Evolutionary conservation across 1,140 invertebrate genomes (phyloP), one percentile per base, ranked within the genome.

Genomic region (Elysia chlorotica): DNA sequence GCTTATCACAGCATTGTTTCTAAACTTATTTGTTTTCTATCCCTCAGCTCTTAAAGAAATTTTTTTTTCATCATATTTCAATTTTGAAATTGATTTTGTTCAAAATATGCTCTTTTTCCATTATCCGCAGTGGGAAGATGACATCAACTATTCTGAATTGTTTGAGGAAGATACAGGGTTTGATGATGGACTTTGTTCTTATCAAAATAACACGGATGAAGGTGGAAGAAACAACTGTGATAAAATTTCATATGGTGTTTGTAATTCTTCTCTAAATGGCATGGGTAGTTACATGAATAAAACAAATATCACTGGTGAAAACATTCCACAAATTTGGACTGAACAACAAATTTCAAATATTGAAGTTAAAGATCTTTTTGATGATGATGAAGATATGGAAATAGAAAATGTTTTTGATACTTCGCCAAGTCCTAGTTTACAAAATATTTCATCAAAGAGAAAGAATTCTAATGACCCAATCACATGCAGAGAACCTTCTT

Each of bases 341-440:
- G n/a, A n/a, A n/a, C n/a, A n/a, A n/a, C n/a, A 62, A 5, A 10
- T 62, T 1, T 3, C 17, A 31, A 35, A 33, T 62, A 33, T 35
- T 2, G 5, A 62, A 35, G 56, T 3, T 6, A 62, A 33, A 28
- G 63, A 65, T 41, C 36, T 65, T 1, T 35, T 41, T 2, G 4
- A 41, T 19, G 37, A 41, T 65, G 63, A 65, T 65, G 63, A 65
- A 41, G 31, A 63, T 23, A 31, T 63, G 35, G 61, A 63, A 23
- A 35, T 63, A 37, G 35, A 33, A n/a, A 25, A 65, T 1, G 28
- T n/a, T n/a, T 14, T 48, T 10, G 41, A 48, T n/a, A 10, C 41
- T 48, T n/a, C 10, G 41, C 10, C 41, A 14, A 48, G 10, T n/a
- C 41, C 41, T n/a, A 14, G 41, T 48, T 48, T n/a, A 48, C 41